Conservation (phyloP, 1,140 invertebrate genomes). For the Globodera rostochiensis region DNA sequence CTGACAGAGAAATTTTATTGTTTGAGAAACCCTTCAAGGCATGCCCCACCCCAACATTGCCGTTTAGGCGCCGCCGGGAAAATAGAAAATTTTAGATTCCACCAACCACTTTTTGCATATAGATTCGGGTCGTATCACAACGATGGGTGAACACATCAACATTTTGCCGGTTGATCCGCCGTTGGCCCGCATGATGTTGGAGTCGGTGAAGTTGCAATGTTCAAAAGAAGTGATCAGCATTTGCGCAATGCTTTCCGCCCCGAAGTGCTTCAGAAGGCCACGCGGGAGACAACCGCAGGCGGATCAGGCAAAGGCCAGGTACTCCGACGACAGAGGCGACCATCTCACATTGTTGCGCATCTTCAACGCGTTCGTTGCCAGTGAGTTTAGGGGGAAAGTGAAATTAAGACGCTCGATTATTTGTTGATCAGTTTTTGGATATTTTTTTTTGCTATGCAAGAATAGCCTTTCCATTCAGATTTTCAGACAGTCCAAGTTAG, state of each 20-base stretch:
- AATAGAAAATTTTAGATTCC: no score
- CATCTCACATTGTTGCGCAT: slow-evolving; percentile 91
- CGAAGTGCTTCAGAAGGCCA: slow-evolving; percentile 93
- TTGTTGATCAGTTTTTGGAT: no score
- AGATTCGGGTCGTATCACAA: slow-evolving; percentile 80
- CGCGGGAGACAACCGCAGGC: slow-evolving; percentile 96
- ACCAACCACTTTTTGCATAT: no score
- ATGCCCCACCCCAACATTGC: no score
- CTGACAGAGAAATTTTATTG: no score
- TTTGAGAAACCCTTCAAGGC: no score
- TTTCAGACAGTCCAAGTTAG: no score
- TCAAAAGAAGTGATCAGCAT: slow-evolving; percentile 99
- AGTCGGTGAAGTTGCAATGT: slow-evolving; percentile 88
- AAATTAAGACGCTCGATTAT: no score
- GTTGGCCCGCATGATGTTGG: slow-evolving; percentile 81
- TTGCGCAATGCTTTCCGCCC: slow-evolving; percentile 88
- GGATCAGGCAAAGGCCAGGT: slow-evolving; percentile 97
- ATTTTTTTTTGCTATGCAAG: no score
- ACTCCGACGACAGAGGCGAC: slow-evolving; percentile 98
- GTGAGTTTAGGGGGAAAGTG: slow-evolving; percentile 68
- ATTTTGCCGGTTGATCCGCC: slow-evolving; percentile 99
- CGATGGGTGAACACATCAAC: slow-evolving; percentile 96
- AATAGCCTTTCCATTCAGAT: no score
- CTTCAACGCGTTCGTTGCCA: slow-evolving; percentile 97
- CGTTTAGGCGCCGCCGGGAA: no score